Evolutionary conservation across 2,797 vertebrate species (phyloP), one percentile per base, ranked within the genome.

Genomic region (Meriones psammophilus): DNA sequence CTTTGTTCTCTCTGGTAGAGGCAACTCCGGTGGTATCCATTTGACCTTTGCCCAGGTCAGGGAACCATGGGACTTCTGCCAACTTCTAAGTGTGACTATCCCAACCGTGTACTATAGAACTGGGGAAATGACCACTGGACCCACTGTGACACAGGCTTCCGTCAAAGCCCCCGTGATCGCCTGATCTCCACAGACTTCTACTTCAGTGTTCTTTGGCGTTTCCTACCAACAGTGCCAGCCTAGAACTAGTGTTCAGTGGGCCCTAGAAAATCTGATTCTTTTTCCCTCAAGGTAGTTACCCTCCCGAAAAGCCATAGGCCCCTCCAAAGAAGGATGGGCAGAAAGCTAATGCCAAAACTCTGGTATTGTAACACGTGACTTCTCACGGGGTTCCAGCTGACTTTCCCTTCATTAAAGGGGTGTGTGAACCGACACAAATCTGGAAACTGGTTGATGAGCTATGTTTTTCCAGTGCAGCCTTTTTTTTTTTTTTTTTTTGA

Each of bases 391-490:
- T 24, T n/a, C 5, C 50, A 8, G 17, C 30, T n/a, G 77, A 18
- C 42, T 12, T 85, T 50, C 64, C 42, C 18, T 68, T n/a, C 42
- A 22, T 24, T 54, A 85, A 15, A 85, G 83, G 80, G 46, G 12
- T 50, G 10, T 22, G 15, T 50, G 62, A 85, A 68, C 30, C 14
- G 74, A 13, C 64, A 54, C 30, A 68, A n/a, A 42, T 69, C 50
- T 86, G 46, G 83, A n/a, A 26, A 69, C 5, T 24, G 2, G 46
- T 17, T 85, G 46, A 86, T 85, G 46, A 86, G 6, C 46, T 54
- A 5, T n/a, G 46, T 12, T 69, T 56, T 1, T n/a, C 64, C 1
- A 1, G 13, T 0, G 4, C 7, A 54, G 18, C 42, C 30, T 69
- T 69, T 54, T 54, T 69, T 17, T 54, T 54, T 54, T 69, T 17